phyloP scores from a whole-genome alignment of 2,888 invertebrate species.

The Phengaris arion region DNA sequence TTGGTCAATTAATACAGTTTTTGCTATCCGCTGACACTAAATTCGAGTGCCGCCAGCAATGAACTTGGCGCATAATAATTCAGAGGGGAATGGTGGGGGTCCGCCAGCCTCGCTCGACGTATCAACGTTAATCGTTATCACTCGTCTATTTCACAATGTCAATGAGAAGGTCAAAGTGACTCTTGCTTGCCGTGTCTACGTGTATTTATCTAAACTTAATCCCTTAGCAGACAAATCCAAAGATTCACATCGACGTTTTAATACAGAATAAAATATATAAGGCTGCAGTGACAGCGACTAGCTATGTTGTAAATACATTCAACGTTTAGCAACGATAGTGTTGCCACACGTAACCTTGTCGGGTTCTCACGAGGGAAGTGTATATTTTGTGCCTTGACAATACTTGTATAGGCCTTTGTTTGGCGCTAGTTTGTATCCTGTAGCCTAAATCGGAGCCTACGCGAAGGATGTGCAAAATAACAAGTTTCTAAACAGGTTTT shows the following conservation, averaged over 20 bases:
- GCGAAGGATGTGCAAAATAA: slow-evolving; percentile 47
- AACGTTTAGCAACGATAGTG: slow-evolving; percentile 78
- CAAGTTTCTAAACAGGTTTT: slow-evolving; percentile 45
- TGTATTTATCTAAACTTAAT: slow-evolving; percentile 42
- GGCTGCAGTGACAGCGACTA: slow-evolving; percentile 68
- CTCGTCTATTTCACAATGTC: slow-evolving; percentile 79
- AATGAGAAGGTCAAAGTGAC: slow-evolving; percentile 78
- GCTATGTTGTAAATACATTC: slow-evolving; percentile 76
- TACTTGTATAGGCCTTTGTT: slow-evolving; percentile 76
- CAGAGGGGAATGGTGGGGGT: slow-evolving; percentile 63
- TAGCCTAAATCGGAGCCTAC: slow-evolving; percentile 55
- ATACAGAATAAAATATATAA: slow-evolving; percentile 33
- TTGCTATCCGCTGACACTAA: slow-evolving; percentile 30
- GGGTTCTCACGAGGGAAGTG: slow-evolving; percentile 79
- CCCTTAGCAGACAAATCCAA: slow-evolving; percentile 22
- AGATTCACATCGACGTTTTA: slow-evolving; percentile 21
- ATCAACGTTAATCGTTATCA: slow-evolving; percentile 66
- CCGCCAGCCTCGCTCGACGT: slow-evolving; percentile 72
- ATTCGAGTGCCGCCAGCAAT: slow-evolving; percentile 49
- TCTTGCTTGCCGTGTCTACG: slow-evolving; percentile 65
- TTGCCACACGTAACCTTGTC: slow-evolving; percentile 78
- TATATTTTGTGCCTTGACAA: slow-evolving; percentile 78
- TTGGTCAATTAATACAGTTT: background rate
- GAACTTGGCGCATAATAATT: slow-evolving; percentile 49
- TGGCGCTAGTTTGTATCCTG: slow-evolving; percentile 65